These are phyloP conservation scores for Chelonia mydas DNA, from an alignment of 2,797 vertebrate genomes.

Conservation along the genomic window DNA sequence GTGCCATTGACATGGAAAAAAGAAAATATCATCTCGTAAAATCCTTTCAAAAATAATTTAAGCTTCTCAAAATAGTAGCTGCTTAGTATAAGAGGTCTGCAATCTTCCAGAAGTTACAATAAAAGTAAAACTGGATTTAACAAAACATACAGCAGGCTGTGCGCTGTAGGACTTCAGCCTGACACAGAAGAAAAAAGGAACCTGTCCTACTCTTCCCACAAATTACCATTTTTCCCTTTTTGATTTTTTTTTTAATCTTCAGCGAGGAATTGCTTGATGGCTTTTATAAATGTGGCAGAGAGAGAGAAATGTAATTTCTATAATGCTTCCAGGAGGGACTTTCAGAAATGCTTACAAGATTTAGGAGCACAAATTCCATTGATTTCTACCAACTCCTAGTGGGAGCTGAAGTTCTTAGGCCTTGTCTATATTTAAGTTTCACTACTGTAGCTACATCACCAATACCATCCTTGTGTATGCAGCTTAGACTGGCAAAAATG, in stretches of 20 bases:
- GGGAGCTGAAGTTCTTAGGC: background rate
- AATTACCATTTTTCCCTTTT: too few species aligned
- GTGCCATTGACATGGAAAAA: background rate
- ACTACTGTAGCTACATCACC: background rate
- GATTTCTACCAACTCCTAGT: background rate
- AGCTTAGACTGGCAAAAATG: accelerated
- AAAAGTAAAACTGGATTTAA: background rate
- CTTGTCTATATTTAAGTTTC: background rate
- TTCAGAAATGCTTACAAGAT: background rate
- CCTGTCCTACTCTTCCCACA: background rate
- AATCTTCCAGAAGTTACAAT: background rate
- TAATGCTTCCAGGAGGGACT: background rate
- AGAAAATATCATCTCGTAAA: background rate
- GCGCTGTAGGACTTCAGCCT: background rate
- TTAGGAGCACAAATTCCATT: accelerated
- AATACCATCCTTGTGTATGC: background rate
- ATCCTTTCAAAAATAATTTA: background rate
- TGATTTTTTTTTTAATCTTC: background rate
- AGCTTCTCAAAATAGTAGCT: background rate
- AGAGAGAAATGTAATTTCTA: background rate
- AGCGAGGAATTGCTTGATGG: background rate
- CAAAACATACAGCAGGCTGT: background rate
- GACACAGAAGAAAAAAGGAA: background rate
- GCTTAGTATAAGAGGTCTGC: background rate
- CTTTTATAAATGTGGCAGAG: background rate